Evolutionary conservation across 2,888 invertebrate species (phyloP).

Genomic region (Operophtera brumata): DNA sequence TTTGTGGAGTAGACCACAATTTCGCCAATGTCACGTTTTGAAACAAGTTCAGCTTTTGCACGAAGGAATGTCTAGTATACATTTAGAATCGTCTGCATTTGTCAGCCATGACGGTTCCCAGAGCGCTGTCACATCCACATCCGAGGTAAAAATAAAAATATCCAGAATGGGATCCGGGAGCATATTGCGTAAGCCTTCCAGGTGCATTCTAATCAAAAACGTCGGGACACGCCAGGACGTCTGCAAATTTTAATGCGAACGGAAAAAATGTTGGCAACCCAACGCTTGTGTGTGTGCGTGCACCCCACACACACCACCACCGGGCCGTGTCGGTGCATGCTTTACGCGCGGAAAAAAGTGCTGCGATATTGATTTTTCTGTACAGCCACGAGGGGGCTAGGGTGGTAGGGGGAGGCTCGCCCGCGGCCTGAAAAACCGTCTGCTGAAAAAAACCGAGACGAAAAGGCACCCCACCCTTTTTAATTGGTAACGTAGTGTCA

Average conservation of each 20-base stretch:
- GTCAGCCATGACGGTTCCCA: conserved; percentile 28
- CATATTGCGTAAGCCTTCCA: conserved; percentile 55
- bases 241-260: conserved; percentile 64
- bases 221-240: conserved; percentile 48
- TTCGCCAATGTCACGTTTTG: no score
- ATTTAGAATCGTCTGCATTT: no score
- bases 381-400: conserved; percentile 64
- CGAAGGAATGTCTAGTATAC: no score
- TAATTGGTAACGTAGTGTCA: conserved; percentile 81
- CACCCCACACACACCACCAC: conserved; percentile 50
- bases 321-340: conserved; percentile 74
- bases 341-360: conserved; percentile 82
- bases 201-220: conserved; percentile 66
- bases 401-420: conserved; percentile 53
- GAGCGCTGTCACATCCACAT: conserved; percentile 25
- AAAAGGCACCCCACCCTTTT: conserved; percentile 80
- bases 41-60: no score
- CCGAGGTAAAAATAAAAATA: conserved; percentile 24
- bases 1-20: no score
- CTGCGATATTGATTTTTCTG: conserved; percentile 82
- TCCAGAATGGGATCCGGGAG: conserved; percentile 15
- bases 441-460: conserved; percentile 80
- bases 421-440: conserved; percentile 80
- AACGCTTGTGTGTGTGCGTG: conserved; percentile 57
- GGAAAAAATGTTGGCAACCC: conserved; percentile 67